Base-by-base conservation (phyloP, 2,888 invertebrate genomes). In the Nymphalis urticae region DNA sequence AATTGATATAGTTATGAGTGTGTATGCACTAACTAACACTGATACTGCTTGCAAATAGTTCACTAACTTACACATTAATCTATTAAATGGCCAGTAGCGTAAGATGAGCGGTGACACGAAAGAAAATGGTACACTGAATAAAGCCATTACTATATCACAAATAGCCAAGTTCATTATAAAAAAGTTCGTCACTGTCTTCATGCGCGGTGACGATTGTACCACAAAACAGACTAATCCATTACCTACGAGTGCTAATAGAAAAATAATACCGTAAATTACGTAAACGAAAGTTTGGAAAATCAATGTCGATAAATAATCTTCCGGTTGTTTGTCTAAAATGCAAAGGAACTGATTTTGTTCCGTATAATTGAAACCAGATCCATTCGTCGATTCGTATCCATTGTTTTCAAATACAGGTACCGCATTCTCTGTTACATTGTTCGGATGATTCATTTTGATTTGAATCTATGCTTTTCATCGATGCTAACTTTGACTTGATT, bases 131-230 rank as follows among this genome's bases (percentile, higher is more conserved):
- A 98, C 96, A 87, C 98, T 98, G 78, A 98, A 96, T 47, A 97
- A 82, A 0, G 97, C 96, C 95, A 98, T 97, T 67, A 98, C 88
- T 71, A 98, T 95, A 83, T 98, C 98, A 42, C 98, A 97, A 47
- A 97, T 93, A 0, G 98, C 97, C 74, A 98, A 90, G 86, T 97
- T 97, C 80, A 96, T 96, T 81, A 98, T 97, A 85, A 98, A 98
- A 85, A 95, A 97, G 86, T 98, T 98, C 51, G 98, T 98, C 4
- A 98, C 97, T 0, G 97, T 97, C 78, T 96, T 94, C 97, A 98
- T 98, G 32, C 97, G 94, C 0, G 97, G 96, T 21, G 96, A 96
- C 3, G 95, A 95, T 70, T 96, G 93, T 0, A 98, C 97, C 27
- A 97, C 96, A 84, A 96, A 97, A 84, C 97, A 97, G n/a, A 98